These are phyloP conservation scores for Australoheros facetus DNA, from an alignment of 2,797 vertebrate genomes.

Conservation along the genomic window DNA sequence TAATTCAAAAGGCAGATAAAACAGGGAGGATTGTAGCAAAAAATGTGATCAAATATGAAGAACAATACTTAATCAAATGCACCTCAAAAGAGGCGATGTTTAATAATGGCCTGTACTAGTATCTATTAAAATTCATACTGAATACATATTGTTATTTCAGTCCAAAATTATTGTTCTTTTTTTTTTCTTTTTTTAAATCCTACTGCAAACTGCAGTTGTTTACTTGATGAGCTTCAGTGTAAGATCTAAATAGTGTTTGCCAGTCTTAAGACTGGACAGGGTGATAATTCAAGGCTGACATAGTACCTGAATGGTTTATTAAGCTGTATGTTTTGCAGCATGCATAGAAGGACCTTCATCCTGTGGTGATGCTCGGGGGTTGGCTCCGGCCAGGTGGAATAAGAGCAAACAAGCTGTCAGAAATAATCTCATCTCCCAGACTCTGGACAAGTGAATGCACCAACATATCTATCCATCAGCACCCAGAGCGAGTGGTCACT, in stretches of 20 bases:
- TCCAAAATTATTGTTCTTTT: too few relatives aligned
- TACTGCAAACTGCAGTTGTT: neutral
- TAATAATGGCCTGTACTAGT: neutral
- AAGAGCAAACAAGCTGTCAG: slow-evolving; percentile 83
- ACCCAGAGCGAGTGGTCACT: slow-evolving; percentile 57
- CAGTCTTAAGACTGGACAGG: neutral
- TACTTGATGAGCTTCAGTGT: neutral
- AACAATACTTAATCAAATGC: neutral
- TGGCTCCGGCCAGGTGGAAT: slow-evolving; percentile 79
- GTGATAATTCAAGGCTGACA: slow-evolving; percentile 13
- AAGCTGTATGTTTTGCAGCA: slow-evolving; percentile 50
- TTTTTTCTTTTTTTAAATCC: neutral
- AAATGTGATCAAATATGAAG: neutral
- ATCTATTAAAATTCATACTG: neutral
- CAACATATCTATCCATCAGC: slow-evolving; percentile 76
- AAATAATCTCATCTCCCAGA: slow-evolving; percentile 77
- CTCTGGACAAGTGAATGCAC: slow-evolving; percentile 71
- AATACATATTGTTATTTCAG: neutral
- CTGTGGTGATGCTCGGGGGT: slow-evolving; percentile 62
- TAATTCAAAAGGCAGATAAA: neutral
- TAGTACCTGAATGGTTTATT: slow-evolving; percentile 29
- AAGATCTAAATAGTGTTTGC: neutral
- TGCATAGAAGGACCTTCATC: slow-evolving; percentile 41
- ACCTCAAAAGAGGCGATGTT: neutral
- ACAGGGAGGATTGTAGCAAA: neutral